Evolutionary conservation across 2,797 vertebrate species (phyloP).

Genomic region (Pseudotriccus pelzelni): DNA sequence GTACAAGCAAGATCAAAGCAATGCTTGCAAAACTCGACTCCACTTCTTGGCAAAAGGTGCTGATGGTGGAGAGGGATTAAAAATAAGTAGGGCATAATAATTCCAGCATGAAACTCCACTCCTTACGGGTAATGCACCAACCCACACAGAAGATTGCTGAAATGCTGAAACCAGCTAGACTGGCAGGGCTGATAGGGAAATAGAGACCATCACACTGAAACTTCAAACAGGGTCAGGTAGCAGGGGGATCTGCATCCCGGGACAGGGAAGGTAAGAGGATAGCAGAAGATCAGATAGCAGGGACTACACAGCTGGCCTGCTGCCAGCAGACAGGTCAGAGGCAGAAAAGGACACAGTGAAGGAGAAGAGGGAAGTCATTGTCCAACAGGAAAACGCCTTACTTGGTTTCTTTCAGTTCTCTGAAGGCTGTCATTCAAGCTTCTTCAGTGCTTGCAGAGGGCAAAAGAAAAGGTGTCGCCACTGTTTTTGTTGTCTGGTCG

Average conservation of each 20-base stretch:
- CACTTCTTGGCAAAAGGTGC: conserved; percentile 20
- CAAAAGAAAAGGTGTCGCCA: accelerated
- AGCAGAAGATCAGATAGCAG: neutral
- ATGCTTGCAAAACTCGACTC: neutral
- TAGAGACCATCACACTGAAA: neutral
- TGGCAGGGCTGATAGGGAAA: conserved; percentile 13
- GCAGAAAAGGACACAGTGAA: neutral
- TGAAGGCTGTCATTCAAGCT: neutral
- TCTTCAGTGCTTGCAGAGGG: neutral
- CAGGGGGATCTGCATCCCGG: neutral
- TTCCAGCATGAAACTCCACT: conserved; percentile 46
- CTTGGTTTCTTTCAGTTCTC: neutral
- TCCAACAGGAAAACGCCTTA: neutral
- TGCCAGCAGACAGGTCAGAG: neutral
- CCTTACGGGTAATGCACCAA: neutral
- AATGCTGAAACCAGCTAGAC: conserved; percentile 44
- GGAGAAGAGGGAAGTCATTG: neutral
- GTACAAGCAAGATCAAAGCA: conserved; percentile 29
- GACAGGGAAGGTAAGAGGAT: conserved; percentile 33
- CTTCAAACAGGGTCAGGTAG: conserved; percentile 29
- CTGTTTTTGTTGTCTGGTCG: neutral
- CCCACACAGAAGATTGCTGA: neutral
- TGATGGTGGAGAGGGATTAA: conserved; percentile 39
- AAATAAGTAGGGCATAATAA: conserved; percentile 37
- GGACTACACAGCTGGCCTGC: neutral